phyloP scores from a whole-genome alignment of 64 coral and sea anemone species.

The Anthopleura sola region DNA sequence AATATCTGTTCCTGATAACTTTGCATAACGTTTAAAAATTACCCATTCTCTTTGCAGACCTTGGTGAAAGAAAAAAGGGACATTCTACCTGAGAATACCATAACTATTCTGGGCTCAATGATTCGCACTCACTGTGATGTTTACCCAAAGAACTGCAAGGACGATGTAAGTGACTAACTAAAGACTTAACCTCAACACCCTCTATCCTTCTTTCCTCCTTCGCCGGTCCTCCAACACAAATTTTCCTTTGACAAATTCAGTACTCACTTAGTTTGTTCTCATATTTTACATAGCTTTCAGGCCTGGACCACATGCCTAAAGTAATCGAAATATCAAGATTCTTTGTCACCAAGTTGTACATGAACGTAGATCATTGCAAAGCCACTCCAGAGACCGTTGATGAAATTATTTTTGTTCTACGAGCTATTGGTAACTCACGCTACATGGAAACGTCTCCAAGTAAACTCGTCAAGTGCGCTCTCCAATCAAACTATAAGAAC shows the following conservation, averaged over 20 bases:
- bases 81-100: conserved; percentile 27
- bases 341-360: neutral
- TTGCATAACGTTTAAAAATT: neutral
- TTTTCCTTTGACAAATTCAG: neutral
- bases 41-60: neutral
- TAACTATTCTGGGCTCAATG: conserved; percentile 60
- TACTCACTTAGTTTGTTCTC: neutral
- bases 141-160: conserved; percentile 28
- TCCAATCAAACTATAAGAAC: conserved; percentile 62
- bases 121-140: conserved; percentile 58
- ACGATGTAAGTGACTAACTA: conserved; percentile 39
- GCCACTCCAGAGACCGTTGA: conserved; percentile 50
- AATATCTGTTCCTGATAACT: no score
- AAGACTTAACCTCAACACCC: no score
- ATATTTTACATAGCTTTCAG: neutral
- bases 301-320: neutral
- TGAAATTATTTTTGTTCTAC: conserved; percentile 36
- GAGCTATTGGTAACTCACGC: conserved; percentile 61
- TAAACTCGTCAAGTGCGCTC: conserved; percentile 45
- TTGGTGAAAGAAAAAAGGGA: conserved; percentile 10
- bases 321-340: neutral
- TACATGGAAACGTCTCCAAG: conserved; percentile 6
- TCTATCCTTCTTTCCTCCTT: no score
- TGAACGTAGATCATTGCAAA: conserved; percentile 7
- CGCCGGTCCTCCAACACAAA: no score